These are phyloP conservation scores for Molossus alvarezi DNA, from an alignment of 2,797 vertebrate species.

Conservation along the genomic window DNA sequence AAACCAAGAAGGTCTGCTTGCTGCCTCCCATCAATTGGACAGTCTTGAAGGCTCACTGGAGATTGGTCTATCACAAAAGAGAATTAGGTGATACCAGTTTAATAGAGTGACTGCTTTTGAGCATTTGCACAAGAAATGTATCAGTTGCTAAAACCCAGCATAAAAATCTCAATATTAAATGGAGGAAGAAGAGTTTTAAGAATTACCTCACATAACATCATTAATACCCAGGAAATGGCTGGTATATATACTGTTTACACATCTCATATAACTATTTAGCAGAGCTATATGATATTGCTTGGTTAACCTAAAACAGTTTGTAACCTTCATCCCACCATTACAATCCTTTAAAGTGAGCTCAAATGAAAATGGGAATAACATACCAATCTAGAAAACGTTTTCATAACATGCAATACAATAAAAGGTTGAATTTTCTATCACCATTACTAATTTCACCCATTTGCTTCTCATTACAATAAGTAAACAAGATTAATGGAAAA, in stretches of 20 bases:
- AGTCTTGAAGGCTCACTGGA: not conserved
- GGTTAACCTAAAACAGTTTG: conserved; percentile 76
- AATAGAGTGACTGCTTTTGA: conserved; percentile 20
- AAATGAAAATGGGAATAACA: conserved; percentile 75
- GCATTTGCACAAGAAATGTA: conserved; percentile 11
- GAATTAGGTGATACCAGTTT: conserved; percentile 62
- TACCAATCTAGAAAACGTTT: conserved; percentile 85
- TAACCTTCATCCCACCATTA: conserved; percentile 79
- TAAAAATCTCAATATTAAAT: conserved; percentile 66
- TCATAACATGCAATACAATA: conserved; percentile 84
- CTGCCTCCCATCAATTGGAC: not conserved
- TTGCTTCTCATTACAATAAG: conserved; percentile 89
- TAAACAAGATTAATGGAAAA: conserved; percentile 90
- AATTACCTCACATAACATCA: conserved; percentile 49
- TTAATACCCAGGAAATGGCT: conserved; percentile 54
- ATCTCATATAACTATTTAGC: conserved; percentile 57
- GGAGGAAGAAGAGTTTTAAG: conserved; percentile 45
- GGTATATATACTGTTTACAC: conserved; percentile 7
- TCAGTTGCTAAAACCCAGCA: conserved; percentile 32
- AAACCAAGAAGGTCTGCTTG: conserved; percentile 59
- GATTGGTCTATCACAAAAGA: conserved; percentile 47
- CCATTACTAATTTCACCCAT: conserved; percentile 83
- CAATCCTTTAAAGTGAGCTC: conserved; percentile 74
- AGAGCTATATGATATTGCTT: conserved; percentile 20
- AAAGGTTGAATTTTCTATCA: conserved; percentile 88